Evolutionary conservation across 2,113 vertebrate species (phyloP), one percentile per base, ranked within the genome.

Genomic region (Sminthopsis crassicaudata): DNA sequence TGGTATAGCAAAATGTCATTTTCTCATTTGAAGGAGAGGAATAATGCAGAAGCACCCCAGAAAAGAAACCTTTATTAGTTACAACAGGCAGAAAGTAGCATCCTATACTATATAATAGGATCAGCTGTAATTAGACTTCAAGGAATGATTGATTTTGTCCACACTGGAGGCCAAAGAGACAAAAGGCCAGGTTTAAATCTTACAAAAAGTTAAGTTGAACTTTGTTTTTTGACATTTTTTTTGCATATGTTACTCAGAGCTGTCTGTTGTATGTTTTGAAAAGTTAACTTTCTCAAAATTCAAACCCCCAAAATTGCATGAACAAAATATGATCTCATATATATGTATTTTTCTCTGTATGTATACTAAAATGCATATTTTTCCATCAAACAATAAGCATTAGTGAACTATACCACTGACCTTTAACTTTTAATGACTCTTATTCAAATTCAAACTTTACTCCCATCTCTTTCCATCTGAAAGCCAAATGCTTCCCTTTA

Each of bases 31-130:
- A 54, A 51, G 53, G 90, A 1, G 48, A 57, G 89, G 5, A 60
- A 2, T 76, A 90, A 94, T 57, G 90, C 94, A 95, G 93, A 94
- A 57, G 91, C 92, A 89, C 95, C 84, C 89, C n/a, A 89, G 93
- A 90, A 97, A 60, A 25, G 51, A 46, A 30, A 94, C 22, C 84
- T 91, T 96, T 94, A 97, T 97, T 96, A 96, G 94, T 89, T 60
- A 91, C 60, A 53, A 36, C 89, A 93, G 91, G 90, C 89, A 67
- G 90, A 57, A 55, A 36, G 16, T 55, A 50, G 48, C 53, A 50
- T 90, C 89, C 42, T 51, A 27, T 50, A 51, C 3, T 46, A 76
- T 46, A 76, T 88, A 90, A 42, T 91, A 53, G 52, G 36, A 6
- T 50, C 46, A 92, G 89, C 42, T 97, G 55, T 95, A 97, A 91